Percentiles rank a stretch among this genome's conserved stretches.
phyloP scores from a whole-genome alignment of 2,797 vertebrate genomes.

The Simalia tracyae region DNA sequence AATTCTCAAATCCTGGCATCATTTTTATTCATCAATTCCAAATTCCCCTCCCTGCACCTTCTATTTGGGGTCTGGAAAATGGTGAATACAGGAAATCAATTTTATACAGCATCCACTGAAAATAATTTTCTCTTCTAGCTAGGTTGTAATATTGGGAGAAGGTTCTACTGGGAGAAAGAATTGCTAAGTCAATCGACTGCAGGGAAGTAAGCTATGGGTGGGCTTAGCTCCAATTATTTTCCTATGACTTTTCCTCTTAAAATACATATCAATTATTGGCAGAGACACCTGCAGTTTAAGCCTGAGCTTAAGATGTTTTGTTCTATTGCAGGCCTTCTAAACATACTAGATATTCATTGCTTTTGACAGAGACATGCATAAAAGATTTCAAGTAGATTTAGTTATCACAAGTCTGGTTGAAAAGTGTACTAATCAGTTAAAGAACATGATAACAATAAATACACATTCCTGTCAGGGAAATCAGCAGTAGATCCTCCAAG shows the following conservation, averaged over 20 bases:
- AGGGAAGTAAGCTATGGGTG: not conserved
- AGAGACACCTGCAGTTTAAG: not conserved
- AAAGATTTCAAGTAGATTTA: no score
- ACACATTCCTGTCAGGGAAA: no score
- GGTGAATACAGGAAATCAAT: not conserved
- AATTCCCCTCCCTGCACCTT: not conserved
- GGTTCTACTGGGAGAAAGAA: not conserved
- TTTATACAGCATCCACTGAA: not conserved
- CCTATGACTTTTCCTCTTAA: not conserved
- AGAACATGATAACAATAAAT: no score
- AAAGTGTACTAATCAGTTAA: no score
- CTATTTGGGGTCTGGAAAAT: not conserved
- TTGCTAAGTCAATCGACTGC: not conserved
- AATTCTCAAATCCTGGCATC: not conserved
- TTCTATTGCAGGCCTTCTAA: not conserved
- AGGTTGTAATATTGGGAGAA: not conserved
- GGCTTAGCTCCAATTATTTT: not conserved
- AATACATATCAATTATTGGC: not conserved
- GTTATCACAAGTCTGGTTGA: no score
- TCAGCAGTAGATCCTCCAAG: no score
- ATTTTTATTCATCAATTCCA: not conserved
- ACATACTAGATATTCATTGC: not conserved
- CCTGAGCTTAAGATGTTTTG: not conserved
- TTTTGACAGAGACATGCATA: no score
- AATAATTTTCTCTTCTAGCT: not conserved